Evolutionary conservation across 2,888 invertebrate species (phyloP).

Genomic region (Meiosimyza platycephala): DNA sequence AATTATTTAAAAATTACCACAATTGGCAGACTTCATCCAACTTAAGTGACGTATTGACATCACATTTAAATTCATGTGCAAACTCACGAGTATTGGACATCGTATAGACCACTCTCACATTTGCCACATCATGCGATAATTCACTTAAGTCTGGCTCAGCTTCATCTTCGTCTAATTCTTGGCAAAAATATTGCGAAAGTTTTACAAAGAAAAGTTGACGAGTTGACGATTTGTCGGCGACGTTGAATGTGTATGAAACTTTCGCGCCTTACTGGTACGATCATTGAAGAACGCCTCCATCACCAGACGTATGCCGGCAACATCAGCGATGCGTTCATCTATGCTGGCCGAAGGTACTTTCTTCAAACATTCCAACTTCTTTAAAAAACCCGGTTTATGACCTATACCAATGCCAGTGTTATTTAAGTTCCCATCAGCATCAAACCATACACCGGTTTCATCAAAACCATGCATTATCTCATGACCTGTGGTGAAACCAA

Average conservation of each 20-base stretch:
- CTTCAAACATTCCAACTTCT: conserved; percentile 48
- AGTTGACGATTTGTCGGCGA: conserved; percentile 30
- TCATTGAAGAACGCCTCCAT: conserved; percentile 52
- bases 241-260: conserved; percentile 23
- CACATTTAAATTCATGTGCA: conserved; percentile 53
- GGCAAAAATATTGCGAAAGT: conserved; percentile 61
- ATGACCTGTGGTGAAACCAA: conserved; percentile 59
- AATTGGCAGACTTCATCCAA: conserved; percentile 50
- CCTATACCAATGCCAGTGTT: neutral
- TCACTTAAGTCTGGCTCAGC: neutral
- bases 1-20: conserved; percentile 48
- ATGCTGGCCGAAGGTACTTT: conserved; percentile 47
- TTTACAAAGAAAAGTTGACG: conserved; percentile 57
- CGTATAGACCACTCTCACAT: conserved; percentile 55
- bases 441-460: conserved; percentile 52
- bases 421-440: conserved; percentile 38
- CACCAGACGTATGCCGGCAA: conserved; percentile 57
- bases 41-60: conserved; percentile 51
- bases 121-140: conserved; percentile 53
- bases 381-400: conserved; percentile 45
- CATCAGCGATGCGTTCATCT: conserved; percentile 56
- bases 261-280: conserved; percentile 43
- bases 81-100: conserved; percentile 57
- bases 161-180: conserved; percentile 39
- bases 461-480: conserved; percentile 60